Percentiles rank a stretch among this genome's conserved stretches.
phyloP scores from a whole-genome alignment of 2,888 invertebrate genomes.

The Nysson spinosus region DNA sequence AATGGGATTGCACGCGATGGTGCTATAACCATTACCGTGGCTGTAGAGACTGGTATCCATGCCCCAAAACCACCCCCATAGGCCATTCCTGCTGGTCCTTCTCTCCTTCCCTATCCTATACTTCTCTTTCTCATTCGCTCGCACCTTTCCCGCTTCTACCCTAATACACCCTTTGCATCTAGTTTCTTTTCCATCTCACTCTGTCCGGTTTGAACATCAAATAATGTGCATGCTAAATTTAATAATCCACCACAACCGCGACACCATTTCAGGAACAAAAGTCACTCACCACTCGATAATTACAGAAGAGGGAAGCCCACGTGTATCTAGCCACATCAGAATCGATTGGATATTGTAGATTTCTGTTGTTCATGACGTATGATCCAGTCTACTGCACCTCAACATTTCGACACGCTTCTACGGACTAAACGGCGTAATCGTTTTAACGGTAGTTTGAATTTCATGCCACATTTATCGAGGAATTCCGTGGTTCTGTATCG shows the following conservation, averaged over 20 bases:
- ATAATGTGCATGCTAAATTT: conserved; percentile 40
- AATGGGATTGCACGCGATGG: conserved; percentile 77
- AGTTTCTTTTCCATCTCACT: neutral
- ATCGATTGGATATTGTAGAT: conserved; percentile 38
- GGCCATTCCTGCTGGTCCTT: conserved; percentile 39
- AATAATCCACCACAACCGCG: conserved; percentile 39
- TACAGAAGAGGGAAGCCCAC: neutral
- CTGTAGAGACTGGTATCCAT: conserved; percentile 65
- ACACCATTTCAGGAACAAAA: conserved; percentile 35
- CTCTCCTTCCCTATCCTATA: neutral
- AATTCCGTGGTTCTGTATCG: conserved; percentile 29
- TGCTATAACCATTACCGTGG: conserved; percentile 76
- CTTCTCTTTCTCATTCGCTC: conserved; percentile 5
- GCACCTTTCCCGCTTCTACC: neutral
- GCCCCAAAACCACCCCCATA: conserved; percentile 60
- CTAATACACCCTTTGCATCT: neutral
- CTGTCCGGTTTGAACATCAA: conserved; percentile 9
- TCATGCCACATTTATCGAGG: conserved; percentile 53
- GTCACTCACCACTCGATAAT: conserved; percentile 24
- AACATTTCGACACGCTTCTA: conserved; percentile 27
- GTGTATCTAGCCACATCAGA: conserved; percentile 10
- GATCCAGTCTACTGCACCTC: conserved; percentile 16
- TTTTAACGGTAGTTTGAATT: conserved; percentile 55
- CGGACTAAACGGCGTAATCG: conserved; percentile 37
- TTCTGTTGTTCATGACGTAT: conserved; percentile 29